A percentile compares a stretch with the other conserved stretches of the same genome.
These are phyloP conservation scores for Hormaphis cornu DNA, from an alignment of 1,140 invertebrate genomes.

Conservation along the genomic window DNA sequence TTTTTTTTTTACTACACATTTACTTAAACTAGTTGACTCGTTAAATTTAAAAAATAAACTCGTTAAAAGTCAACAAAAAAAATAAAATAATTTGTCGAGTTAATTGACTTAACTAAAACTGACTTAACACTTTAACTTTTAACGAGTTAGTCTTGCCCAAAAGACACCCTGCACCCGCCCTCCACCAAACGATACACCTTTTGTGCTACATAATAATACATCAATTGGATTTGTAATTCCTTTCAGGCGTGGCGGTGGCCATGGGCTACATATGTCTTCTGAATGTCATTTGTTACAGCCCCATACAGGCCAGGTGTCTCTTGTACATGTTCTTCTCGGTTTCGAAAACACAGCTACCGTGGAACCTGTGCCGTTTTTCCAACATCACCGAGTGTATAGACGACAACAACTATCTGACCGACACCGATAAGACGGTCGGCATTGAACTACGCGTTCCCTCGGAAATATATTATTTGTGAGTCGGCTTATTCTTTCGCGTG, in stretches of 20 bases:
- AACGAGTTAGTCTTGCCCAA: no score
- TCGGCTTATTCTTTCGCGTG: not conserved
- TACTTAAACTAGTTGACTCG: no score
- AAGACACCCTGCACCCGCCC: no score
- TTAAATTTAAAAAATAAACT: no score
- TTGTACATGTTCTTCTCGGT: not conserved
- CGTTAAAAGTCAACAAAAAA: no score
- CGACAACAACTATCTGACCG: not conserved
- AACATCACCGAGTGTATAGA: not conserved
- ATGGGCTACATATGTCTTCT: slow-evolving; percentile 19
- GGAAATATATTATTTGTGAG: not conserved
- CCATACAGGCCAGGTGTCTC: slow-evolving; percentile 8
- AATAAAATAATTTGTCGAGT: no score
- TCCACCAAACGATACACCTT: no score
- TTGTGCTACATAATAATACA: no score
- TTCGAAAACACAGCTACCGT: not conserved
- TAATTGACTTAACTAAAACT: no score
- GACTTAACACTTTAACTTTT: no score
- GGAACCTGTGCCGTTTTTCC: not conserved
- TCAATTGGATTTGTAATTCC: not conserved
- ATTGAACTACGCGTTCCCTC: not conserved
- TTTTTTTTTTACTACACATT: no score
- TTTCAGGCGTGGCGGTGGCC: slow-evolving; percentile 10
- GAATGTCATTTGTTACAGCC: slow-evolving; percentile 12
- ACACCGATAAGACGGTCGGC: not conserved